Percentiles rank a stretch among this genome's conserved stretches.
phyloP scores from a whole-genome alignment of 2,797 vertebrate species.

The Chaetodon trifasciatus region DNA sequence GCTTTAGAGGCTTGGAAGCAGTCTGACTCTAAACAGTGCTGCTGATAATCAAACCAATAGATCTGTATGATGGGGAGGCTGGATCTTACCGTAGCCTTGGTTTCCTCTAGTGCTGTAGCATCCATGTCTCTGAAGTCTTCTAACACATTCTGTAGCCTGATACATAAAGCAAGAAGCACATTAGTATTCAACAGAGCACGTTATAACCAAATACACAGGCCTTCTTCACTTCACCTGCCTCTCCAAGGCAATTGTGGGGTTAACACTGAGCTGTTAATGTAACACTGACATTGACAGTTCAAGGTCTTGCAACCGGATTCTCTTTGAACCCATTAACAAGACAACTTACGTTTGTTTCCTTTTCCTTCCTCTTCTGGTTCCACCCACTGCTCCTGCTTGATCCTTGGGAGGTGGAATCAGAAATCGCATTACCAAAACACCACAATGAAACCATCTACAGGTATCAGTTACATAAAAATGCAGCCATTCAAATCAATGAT shows the following conservation, averaged over 20 bases:
- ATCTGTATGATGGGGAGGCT: background rate
- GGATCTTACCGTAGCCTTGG: constrained; percentile 79
- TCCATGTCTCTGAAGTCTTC: constrained; percentile 85
- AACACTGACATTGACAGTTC: background rate
- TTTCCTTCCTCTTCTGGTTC: constrained; percentile 86
- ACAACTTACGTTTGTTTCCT: constrained; percentile 87
- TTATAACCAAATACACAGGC: background rate
- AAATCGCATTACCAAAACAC: constrained; percentile 24
- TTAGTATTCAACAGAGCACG: background rate
- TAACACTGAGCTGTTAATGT: background rate
- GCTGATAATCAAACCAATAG: constrained; percentile 3
- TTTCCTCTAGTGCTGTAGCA: constrained; percentile 80
- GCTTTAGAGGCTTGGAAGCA: constrained; percentile 5
- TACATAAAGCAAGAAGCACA: constrained; percentile 11
- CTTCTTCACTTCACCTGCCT: no score
- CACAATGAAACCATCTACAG: background rate
- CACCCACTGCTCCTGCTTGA: constrained; percentile 71
- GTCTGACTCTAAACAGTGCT: background rate
- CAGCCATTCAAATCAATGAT: background rate
- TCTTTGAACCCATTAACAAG: background rate
- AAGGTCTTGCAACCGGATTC: background rate
- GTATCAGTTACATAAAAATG: background rate
- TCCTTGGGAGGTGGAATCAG: constrained; percentile 72
- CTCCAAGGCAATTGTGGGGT: no score
- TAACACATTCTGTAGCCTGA: constrained; percentile 84